These are phyloP conservation scores for Eucidaris tribuloides DNA, from an alignment of 35 echinoderm and acorn worm species.

Conservation along the genomic window DNA sequence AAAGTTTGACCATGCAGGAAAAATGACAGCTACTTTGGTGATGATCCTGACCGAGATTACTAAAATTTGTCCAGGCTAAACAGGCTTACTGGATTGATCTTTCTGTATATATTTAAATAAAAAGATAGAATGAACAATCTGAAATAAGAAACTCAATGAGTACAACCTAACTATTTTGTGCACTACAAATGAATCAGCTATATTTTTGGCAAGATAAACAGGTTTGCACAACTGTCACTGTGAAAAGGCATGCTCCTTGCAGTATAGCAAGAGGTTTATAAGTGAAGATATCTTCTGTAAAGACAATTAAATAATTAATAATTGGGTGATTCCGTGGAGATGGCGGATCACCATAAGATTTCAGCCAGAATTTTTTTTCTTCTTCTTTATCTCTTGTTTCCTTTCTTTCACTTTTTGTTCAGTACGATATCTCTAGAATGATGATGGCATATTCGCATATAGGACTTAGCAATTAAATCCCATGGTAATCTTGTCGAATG, in stretches of 20 bases:
- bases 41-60: background rate
- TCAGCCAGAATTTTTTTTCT: no score
- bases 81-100: constrained; percentile 7
- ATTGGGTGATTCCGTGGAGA: no score
- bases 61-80: constrained; percentile 46
- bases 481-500: no score
- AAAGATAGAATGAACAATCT: background rate
- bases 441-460: no score
- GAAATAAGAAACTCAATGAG: background rate
- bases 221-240: background rate
- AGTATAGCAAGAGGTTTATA: no score
- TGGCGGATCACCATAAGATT: no score
- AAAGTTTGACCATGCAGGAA: constrained; percentile 25
- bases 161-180: background rate
- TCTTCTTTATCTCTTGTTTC: no score
- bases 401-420: no score
- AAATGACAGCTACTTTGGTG: constrained; percentile 41
- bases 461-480: no score
- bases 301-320: no score
- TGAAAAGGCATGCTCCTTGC: background rate
- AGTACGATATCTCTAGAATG: no score
- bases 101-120: background rate
- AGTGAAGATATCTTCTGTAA: no score
- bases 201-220: background rate
- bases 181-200: background rate